phyloP scores from a whole-genome alignment of 2,888 invertebrate genomes.

The Lasioglossum pauxillum region DNA sequence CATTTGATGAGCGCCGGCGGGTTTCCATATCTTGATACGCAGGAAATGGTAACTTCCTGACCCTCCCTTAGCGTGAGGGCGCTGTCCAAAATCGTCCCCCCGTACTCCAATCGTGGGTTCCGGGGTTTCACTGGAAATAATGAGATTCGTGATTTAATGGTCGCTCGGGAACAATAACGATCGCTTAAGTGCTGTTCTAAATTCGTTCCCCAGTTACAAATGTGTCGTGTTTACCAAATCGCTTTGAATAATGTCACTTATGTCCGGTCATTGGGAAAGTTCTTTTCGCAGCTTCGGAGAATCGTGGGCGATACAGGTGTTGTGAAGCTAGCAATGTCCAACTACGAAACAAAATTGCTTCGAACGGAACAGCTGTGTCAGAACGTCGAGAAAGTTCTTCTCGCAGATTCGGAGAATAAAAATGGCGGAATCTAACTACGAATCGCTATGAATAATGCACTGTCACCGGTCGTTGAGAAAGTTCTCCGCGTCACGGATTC shows the following conservation, averaged over 20 bases:
- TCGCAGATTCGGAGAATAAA: neutral
- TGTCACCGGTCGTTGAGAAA: neutral
- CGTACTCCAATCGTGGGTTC: constrained; percentile 92
- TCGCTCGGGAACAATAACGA: neutral
- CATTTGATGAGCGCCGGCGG: constrained; percentile 95
- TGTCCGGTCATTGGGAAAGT: neutral
- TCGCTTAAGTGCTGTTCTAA: neutral
- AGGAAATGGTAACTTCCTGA: constrained; percentile 89
- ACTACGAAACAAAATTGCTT: neutral
- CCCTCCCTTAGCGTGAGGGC: constrained; percentile 80
- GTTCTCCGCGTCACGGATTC: neutral
- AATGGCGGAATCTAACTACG: neutral
- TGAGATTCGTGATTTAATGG: neutral
- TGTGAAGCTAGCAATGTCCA: neutral
- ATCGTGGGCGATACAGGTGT: neutral
- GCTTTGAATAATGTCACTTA: neutral
- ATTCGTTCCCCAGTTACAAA: neutral
- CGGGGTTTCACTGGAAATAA: constrained; percentile 89
- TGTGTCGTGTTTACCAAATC: neutral
- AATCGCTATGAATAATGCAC: neutral
- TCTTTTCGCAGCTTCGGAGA: neutral
- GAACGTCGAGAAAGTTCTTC: neutral
- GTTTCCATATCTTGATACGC: constrained; percentile 95
- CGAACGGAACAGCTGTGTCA: neutral
- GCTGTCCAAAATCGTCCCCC: constrained; percentile 87